Conservation (phyloP, 2,113 vertebrate genomes). For the Crocuta crocuta region DNA sequence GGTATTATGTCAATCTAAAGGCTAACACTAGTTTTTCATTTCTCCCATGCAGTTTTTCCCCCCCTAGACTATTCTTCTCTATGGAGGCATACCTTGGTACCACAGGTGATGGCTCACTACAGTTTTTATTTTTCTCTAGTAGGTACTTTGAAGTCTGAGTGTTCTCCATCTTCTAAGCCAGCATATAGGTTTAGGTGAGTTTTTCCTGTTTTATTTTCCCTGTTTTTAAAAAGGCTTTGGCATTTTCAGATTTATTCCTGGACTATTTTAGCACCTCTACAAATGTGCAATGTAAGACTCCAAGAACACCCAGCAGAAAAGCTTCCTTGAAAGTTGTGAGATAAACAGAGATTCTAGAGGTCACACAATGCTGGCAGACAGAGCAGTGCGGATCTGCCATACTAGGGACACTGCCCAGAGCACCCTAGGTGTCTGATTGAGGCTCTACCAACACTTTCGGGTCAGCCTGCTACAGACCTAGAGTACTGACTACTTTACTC, state of each 20-base stretch:
- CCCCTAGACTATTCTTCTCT: neutral
- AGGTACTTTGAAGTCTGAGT: neutral
- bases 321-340: neutral
- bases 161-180: neutral
- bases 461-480: neutral
- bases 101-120: neutral
- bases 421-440: neutral
- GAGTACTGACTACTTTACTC: neutral
- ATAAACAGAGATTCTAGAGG: neutral
- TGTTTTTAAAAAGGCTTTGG: neutral
- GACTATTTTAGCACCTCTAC: neutral
- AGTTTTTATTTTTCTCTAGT: neutral
- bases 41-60: neutral
- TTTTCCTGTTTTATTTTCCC: neutral
- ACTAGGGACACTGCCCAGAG: neutral
- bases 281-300: neutral
- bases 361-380: neutral
- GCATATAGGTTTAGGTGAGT: neutral
- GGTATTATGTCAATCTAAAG: neutral
- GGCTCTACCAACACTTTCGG: neutral
- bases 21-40: neutral
- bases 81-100: neutral
- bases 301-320: neutral
- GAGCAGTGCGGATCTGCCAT: neutral
- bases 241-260: neutral